Evolutionary conservation across 2,797 vertebrate genomes (phyloP).

Genomic region (Margarornis squamiger): DNA sequence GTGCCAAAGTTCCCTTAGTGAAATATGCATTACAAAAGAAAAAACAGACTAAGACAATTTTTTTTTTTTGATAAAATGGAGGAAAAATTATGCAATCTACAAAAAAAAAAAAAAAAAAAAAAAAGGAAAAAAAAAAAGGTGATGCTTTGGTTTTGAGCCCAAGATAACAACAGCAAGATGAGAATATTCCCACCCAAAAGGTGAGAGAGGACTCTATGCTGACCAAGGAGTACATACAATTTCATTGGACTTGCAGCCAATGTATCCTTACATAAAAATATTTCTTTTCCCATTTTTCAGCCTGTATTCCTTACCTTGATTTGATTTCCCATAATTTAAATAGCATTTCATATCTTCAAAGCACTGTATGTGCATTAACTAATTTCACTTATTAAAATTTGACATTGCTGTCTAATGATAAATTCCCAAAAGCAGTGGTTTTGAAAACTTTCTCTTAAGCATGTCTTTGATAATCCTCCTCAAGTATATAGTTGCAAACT

Average conservation of each 20-base stretch:
- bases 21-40: neutral
- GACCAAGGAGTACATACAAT: neutral
- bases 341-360: slow-evolving; percentile 29
- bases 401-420: slow-evolving; percentile 12
- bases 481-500: neutral
- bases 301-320: neutral
- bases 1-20: neutral
- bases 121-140: neutral
- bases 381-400: slow-evolving; percentile 46
- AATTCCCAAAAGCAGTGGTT: slow-evolving; percentile 1
- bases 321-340: slow-evolving; percentile 7
- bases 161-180: neutral
- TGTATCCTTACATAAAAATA: neutral
- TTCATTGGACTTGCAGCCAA: neutral
- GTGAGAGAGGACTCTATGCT: neutral
- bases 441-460: neutral
- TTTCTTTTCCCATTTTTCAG: neutral
- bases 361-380: neutral
- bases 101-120: neutral
- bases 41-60: neutral
- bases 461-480: neutral
- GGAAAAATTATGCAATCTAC: neutral
- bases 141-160: neutral
- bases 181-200: neutral
- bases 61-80: neutral